Base-by-base conservation (phyloP, 1,140 invertebrate genomes). In the Panagrolaimus sp. region DNA sequence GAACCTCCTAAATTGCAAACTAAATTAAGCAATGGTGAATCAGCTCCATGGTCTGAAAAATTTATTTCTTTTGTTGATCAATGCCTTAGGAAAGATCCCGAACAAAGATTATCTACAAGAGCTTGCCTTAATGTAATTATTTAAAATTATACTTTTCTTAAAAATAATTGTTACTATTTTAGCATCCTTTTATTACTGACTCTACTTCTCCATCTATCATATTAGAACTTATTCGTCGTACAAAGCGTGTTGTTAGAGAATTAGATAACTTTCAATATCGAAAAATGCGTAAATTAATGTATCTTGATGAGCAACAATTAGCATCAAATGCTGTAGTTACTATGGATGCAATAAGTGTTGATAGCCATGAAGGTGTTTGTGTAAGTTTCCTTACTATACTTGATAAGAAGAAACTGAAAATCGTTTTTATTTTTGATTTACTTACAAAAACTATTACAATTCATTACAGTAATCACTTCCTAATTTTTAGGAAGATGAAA, bases 221-320 rank as follows among this genome's bases (percentile, higher is more conserved):
- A 43, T 88, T 92, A 70, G 95, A 98, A 83, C 87, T 99, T 71
- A 98, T 99, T 77, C 90, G 91, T 83, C 87, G 95, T 83, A 98
- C 96, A 61, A 98, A 98, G 87, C 91, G 91, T 46, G 93, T 94
- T 13, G 96, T 98, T n/a, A 85, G 93, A 31, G 93, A 98, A 84
- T 84, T 98, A 72, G 96, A 99, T 85, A 98, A 98, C 85, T 87
- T 96, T 65, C 97, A 98, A 86, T 98, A 98, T 86, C 88, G 92
- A 67, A 96, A 96, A 86, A 96, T 98, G 93, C 96, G 97, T 83
- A 98, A 98, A 42, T 94, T 98, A 75, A 87, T 98, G 47, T 96
- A 74, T 67, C 68, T 79, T 44, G 76, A 80, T 63, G 71, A 70
- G 63, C 68, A 70, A 42, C 25, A 65, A 68, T 14, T 38, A 14